Conservation (phyloP, 1,140 invertebrate genomes). For the Habropoda laboriosa region DNA sequence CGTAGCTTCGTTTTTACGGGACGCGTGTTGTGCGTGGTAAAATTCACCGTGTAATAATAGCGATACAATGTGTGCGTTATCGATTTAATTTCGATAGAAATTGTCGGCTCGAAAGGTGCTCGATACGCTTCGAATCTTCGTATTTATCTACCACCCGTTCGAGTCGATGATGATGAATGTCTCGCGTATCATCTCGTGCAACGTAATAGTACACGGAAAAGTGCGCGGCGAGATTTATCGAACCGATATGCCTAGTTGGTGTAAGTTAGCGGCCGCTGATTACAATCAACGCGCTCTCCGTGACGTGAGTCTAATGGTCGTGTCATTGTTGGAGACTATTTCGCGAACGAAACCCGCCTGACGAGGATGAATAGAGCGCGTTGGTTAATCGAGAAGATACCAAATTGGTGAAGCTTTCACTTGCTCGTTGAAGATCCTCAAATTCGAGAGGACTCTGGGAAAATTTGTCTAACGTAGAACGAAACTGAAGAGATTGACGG, state of each 20-base stretch:
- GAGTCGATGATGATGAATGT: not conserved
- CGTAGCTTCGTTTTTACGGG: too few relatives aligned
- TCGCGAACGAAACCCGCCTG: not conserved
- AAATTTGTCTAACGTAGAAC: too few relatives aligned
- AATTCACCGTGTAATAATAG: too few relatives aligned
- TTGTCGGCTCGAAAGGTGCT: not conserved
- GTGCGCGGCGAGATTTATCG: conserved; percentile 12
- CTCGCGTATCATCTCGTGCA: not conserved
- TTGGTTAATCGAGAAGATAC: conserved; percentile 1
- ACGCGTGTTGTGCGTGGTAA: too few relatives aligned
- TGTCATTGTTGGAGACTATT: conserved; percentile 5
- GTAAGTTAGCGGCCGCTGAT: conserved; percentile 10
- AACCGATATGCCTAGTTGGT: conserved; percentile 20
- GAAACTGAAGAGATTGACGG: not conserved
- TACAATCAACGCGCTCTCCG: not conserved
- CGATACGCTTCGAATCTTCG: not conserved
- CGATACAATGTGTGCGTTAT: too few relatives aligned
- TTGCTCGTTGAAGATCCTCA: too few relatives aligned
- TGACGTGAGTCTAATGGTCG: not conserved
- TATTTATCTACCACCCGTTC: not conserved
- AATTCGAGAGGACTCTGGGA: too few relatives aligned
- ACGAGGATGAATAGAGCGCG: not conserved
- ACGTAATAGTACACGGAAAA: not conserved
- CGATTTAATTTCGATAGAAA: not conserved
- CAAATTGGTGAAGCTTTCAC: not conserved